Percentiles rank a stretch among this genome's conserved stretches.
Evolutionary conservation across 2,888 invertebrate genomes (phyloP).

Genomic region (Endomychus coccineus): DNA sequence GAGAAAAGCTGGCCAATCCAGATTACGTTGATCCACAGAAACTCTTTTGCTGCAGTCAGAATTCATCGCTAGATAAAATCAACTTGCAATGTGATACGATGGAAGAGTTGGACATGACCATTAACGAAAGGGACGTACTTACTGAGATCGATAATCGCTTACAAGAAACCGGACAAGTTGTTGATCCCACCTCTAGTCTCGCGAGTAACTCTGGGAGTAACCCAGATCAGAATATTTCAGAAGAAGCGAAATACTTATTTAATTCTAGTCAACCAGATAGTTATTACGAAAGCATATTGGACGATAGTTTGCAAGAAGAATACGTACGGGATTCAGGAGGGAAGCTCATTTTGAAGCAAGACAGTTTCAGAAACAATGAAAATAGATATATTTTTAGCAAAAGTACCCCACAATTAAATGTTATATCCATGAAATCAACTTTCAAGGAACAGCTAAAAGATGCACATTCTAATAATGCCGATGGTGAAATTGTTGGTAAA

Average conservation of each 20-base stretch:
- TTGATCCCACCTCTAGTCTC: slow-evolving; percentile 23
- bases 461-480: neutral
- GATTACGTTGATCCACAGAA: slow-evolving; percentile 80
- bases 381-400: slow-evolving; percentile 11
- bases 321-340: slow-evolving; percentile 33
- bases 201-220: slow-evolving; percentile 11
- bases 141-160: slow-evolving; percentile 37
- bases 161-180: slow-evolving; percentile 18
- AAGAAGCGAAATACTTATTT: slow-evolving; percentile 13
- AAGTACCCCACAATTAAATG: neutral
- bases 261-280: slow-evolving; percentile 38
- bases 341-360: slow-evolving; percentile 29
- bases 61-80: slow-evolving; percentile 26
- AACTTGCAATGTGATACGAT: slow-evolving; percentile 26
- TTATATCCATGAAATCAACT: neutral
- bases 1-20: slow-evolving; percentile 80
- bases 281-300: slow-evolving; percentile 40
- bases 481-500: slow-evolving; percentile 3
- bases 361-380: slow-evolving; percentile 30
- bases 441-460: slow-evolving; percentile 8
- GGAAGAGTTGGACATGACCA: slow-evolving; percentile 35
- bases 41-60: slow-evolving; percentile 40
- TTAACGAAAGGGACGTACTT: slow-evolving; percentile 41
- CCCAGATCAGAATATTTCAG: neutral
- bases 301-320: slow-evolving; percentile 37